Conservation (phyloP, 2,113 vertebrate genomes). For the Ctenomys sociabilis region DNA sequence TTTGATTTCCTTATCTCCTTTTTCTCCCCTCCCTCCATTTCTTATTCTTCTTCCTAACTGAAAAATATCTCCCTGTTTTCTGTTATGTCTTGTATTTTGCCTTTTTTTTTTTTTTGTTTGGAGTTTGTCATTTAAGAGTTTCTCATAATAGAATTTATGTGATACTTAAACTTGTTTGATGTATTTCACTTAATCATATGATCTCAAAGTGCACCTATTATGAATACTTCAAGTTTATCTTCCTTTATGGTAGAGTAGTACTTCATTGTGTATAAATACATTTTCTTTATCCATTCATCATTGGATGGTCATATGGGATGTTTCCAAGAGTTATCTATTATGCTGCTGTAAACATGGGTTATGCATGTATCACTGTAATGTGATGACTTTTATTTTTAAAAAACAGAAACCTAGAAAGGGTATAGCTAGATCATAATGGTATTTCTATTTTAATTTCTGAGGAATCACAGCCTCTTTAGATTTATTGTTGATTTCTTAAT, state of each 20-base stretch:
- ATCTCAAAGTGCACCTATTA: background rate
- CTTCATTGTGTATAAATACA: background rate
- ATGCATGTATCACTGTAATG: background rate
- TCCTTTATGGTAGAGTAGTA: background rate
- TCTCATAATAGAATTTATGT: background rate
- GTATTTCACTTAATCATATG: background rate
- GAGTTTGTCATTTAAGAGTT: background rate
- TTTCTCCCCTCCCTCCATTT: background rate
- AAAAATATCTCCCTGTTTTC: background rate
- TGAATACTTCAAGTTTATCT: background rate
- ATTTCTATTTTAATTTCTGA: background rate
- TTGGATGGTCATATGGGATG: background rate
- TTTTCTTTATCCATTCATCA: background rate
- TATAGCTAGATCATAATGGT: background rate
- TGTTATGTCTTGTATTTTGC: background rate
- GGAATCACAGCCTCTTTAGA: background rate
- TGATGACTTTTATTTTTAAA: background rate
- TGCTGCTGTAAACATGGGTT: background rate
- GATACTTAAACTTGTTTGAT: background rate
- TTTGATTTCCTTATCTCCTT: background rate
- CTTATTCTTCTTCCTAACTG: background rate
- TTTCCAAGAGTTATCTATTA: background rate
- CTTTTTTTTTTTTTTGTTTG: background rate
- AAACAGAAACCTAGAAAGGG: background rate
- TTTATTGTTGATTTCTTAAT: background rate